phyloP scores from a whole-genome alignment of 2,888 invertebrate species.

The Xestia rhomboidea region DNA sequence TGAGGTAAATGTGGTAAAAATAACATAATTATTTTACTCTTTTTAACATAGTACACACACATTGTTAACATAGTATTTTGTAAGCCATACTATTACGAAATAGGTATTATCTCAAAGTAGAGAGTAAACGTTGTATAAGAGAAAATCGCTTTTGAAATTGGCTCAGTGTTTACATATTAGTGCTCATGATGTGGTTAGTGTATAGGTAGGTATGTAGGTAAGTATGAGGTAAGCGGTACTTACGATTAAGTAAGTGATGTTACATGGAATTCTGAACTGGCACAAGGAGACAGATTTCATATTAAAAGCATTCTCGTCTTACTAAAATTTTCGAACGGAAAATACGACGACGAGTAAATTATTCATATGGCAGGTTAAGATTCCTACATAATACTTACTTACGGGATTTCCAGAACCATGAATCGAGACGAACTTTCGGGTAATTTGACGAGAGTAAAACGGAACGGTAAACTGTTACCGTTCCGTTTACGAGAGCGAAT shows the following conservation, averaged over 20 bases:
- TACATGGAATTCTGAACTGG: not conserved
- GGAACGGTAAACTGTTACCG: too few relatives aligned
- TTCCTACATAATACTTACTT: not conserved
- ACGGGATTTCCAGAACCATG: not conserved
- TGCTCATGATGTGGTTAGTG: too few relatives aligned
- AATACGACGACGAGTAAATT: not conserved
- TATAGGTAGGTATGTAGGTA: too few relatives aligned
- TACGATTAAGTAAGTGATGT: not conserved
- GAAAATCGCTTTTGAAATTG: not conserved
- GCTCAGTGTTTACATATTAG: not conserved
- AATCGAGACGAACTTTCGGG: conserved; percentile 8
- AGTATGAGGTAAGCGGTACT: not conserved
- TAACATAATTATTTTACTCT: too few relatives aligned
- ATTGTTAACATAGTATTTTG: too few relatives aligned
- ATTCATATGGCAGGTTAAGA: not conserved
- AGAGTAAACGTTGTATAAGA: not conserved
- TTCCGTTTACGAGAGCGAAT: conserved; percentile 27
- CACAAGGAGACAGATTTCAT: not conserved
- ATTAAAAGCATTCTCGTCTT: not conserved
- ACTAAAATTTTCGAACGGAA: not conserved
- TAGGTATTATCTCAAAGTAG: not conserved
- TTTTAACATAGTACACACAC: too few relatives aligned
- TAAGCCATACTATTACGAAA: not conserved
- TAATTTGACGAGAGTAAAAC: conserved; percentile 32
- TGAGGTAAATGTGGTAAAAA: too few relatives aligned